These are phyloP conservation scores for Phymorhynchus buccinoides DNA, from an alignment of 1,140 invertebrate species.

Conservation along the genomic window DNA sequence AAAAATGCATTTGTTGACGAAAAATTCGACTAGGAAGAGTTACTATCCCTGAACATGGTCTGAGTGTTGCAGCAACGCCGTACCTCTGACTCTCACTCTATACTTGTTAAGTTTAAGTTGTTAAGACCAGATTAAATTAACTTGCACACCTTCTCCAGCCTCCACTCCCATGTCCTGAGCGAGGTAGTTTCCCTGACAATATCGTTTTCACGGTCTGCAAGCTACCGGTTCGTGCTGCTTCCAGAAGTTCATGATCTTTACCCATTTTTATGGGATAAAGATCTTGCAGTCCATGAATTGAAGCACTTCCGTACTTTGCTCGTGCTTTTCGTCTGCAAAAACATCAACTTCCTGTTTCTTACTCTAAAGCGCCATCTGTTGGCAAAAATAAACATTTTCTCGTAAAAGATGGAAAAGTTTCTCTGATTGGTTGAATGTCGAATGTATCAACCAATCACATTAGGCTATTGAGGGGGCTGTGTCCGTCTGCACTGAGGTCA, in stretches of 20 bases:
- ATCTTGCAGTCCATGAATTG: slow-evolving; percentile 29
- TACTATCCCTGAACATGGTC: too few relatives aligned
- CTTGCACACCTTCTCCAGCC: slow-evolving; percentile 38
- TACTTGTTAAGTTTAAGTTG: too few relatives aligned
- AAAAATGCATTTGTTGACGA: too few relatives aligned
- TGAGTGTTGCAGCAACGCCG: too few relatives aligned
- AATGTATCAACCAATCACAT: slow-evolving; percentile 39
- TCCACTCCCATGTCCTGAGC: slow-evolving; percentile 36
- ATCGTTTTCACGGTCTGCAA: slow-evolving; percentile 91
- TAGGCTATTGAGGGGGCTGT: slow-evolving; percentile 2
- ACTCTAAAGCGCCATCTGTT: slow-evolving; percentile 50
- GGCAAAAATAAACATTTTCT: neutral
- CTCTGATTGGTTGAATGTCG: slow-evolving; percentile 38
- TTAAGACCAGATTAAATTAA: too few relatives aligned
- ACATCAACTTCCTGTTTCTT: slow-evolving; percentile 39
- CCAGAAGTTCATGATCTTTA: slow-evolving; percentile 95
- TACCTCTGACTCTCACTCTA: too few relatives aligned
- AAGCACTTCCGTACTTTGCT: neutral
- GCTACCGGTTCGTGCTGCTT: slow-evolving; percentile 94
- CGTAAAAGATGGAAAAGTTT: neutral
- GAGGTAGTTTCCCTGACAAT: slow-evolving; percentile 80
- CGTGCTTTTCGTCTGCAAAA: neutral
- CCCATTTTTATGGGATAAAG: slow-evolving; percentile 78
- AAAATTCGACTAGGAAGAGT: too few relatives aligned
- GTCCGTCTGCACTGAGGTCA: slow-evolving; percentile 29